Conservation (phyloP, 2,113 vertebrate genomes). For the Hyaena hyaena region DNA sequence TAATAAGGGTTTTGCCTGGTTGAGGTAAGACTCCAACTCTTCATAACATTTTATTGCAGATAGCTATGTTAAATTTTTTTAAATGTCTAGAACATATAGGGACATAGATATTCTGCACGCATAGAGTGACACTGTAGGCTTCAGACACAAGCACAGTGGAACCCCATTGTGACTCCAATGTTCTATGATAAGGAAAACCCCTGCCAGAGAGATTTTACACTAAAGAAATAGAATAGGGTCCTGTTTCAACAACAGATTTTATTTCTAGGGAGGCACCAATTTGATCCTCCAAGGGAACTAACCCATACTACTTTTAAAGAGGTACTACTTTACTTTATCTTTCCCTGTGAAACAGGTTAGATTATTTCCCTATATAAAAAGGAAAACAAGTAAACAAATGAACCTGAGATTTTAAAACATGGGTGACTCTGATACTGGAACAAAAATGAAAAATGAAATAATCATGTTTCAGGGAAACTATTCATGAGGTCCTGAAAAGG, state of each 20-base stretch:
- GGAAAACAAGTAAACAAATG: slow-evolving; percentile 18
- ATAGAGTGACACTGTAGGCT: not conserved
- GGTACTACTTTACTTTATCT: not conserved
- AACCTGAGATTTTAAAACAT: slow-evolving; percentile 32
- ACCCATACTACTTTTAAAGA: not conserved
- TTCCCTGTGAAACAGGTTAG: not conserved
- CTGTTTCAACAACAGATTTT: not conserved
- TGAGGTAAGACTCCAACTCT: slow-evolving; percentile 56
- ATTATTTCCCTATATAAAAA: slow-evolving; percentile 5
- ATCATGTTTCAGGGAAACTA: not conserved
- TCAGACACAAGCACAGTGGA: not conserved
- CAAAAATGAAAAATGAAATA: not conserved
- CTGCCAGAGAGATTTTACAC: not conserved
- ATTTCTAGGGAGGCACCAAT: not conserved
- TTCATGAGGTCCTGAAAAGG: not conserved
- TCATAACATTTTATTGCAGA: slow-evolving; percentile 70
- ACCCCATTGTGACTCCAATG: not conserved
- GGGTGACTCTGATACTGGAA: not conserved
- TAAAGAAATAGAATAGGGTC: not conserved
- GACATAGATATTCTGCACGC: not conserved
- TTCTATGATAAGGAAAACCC: not conserved
- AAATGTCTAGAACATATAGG: slow-evolving; percentile 46
- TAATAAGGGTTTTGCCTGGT: slow-evolving; percentile 50
- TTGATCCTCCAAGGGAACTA: not conserved
- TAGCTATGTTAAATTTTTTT: slow-evolving; percentile 54